Evolutionary conservation across 2,113 vertebrate species (phyloP).

Genomic region (Notothenia rossii): DNA sequence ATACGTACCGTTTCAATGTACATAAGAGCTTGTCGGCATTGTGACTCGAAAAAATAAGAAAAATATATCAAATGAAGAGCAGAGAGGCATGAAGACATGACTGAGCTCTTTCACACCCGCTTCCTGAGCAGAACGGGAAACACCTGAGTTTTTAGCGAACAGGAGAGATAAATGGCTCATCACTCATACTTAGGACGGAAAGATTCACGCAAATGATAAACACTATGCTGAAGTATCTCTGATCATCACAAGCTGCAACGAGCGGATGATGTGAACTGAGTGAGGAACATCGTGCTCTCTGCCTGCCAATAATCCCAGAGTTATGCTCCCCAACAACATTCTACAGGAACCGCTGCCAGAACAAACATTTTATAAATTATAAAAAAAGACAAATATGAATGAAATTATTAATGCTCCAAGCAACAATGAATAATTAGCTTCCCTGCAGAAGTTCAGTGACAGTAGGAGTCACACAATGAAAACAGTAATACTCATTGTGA

Average conservation of each 20-base stretch:
- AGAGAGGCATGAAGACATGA: not conserved
- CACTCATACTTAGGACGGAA: not conserved
- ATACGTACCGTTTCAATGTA: too few relatives aligned
- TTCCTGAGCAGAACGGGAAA: not conserved
- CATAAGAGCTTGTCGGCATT: too few relatives aligned
- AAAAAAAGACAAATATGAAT: too few relatives aligned
- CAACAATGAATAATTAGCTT: too few relatives aligned
- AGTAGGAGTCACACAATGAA: not conserved
- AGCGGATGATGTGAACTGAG: not conserved
- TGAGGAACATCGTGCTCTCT: not conserved
- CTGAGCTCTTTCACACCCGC: not conserved
- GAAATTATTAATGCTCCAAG: not conserved
- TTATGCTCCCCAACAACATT: not conserved
- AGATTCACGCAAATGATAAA: not conserved
- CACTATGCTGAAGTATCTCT: not conserved
- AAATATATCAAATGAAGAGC: too few relatives aligned
- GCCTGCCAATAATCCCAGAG: not conserved
- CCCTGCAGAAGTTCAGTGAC: not conserved
- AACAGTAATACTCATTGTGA: not conserved
- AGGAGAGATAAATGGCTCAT: not conserved
- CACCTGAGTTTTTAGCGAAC: not conserved
- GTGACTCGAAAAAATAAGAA: too few relatives aligned
- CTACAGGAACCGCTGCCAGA: not conserved
- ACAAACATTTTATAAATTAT: too few relatives aligned
- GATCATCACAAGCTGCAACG: not conserved